These are phyloP conservation scores for Podarcis raffonei DNA, from an alignment of 2,113 vertebrate species.

Conservation along the genomic window DNA sequence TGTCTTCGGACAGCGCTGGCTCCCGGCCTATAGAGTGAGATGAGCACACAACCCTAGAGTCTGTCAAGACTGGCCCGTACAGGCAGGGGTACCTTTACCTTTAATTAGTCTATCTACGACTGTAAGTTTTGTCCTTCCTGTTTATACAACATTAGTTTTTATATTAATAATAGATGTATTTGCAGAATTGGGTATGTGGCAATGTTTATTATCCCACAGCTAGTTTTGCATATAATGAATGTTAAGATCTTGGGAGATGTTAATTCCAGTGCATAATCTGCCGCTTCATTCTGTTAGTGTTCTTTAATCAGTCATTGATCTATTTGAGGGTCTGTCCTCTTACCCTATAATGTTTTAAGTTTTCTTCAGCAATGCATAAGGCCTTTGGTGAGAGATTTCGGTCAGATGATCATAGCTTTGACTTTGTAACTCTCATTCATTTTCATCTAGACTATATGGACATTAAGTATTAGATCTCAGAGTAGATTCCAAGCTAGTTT, in stretches of 20 bases:
- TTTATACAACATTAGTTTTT: not conserved
- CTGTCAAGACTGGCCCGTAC: too few species aligned
- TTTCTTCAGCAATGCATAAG: not conserved
- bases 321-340: not conserved
- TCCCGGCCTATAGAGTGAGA: too few species aligned
- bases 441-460: not conserved
- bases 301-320: not conserved
- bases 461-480: not conserved
- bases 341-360: not conserved
- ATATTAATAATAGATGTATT: not conserved
- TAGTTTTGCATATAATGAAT: not conserved
- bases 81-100: too few species aligned
- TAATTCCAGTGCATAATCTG: not conserved
- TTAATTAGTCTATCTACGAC: not conserved
- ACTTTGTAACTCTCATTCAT: not conserved
- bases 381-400: not conserved
- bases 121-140: not conserved
- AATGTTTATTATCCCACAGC: not conserved
- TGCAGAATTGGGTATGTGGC: not conserved
- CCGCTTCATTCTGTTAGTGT: not conserved
- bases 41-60: too few species aligned
- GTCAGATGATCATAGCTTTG: not conserved
- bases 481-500: constrained; percentile 14
- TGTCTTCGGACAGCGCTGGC: too few species aligned
- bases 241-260: not conserved